Base-by-base conservation (phyloP, 2,113 vertebrate genomes). In the Cricetomys ansorgei region DNA sequence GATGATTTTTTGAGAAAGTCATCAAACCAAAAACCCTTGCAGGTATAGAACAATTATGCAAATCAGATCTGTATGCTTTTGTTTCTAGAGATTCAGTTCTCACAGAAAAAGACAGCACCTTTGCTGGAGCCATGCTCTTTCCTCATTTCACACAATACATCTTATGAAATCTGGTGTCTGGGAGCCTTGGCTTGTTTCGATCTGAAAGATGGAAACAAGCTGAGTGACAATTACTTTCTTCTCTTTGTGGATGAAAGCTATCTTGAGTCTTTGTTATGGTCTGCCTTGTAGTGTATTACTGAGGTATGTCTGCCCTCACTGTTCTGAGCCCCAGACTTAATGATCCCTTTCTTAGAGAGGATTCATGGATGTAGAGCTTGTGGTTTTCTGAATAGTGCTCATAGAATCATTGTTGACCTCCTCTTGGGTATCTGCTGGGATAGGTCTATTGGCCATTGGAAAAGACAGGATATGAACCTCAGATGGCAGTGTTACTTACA, bases 31-130 rank as follows among this genome's bases (percentile, higher is more conserved):
- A 89, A 79, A 80, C 45, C 40, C 69, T 75, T 79, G 72, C 53
- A 77, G 69, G 23, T 87, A 40, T 17, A 80, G 69, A 70, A 70
- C 27, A 72, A 53, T 84, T 80, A n/a, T 92, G 45, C 40, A 92
- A 84, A 85, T 93, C 37, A 72, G 40, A 37, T 86, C 53, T 86
- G 0, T 94, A 59, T 40, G 34, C 75, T 87, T 80, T 1, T 43
- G 40, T 94, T 96, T 79, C 69, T 95, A 89, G 96, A 94, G 91
- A 80, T 75, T 43, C 59, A 88, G 55, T 94, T 91, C 75, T 75
- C 4, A 0, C 8, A 87, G 64, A 83, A 89, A 57, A 87, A 96
- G 86, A 91, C 73, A 76, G 29, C 9, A 23, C 34, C 34, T 81
- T 73, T 45, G 50, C 69, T 81, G 59, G 75, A 76, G 23, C 13